Base-by-base conservation (phyloP, 2,888 invertebrate species). In the Shargacucullia verbasci region DNA sequence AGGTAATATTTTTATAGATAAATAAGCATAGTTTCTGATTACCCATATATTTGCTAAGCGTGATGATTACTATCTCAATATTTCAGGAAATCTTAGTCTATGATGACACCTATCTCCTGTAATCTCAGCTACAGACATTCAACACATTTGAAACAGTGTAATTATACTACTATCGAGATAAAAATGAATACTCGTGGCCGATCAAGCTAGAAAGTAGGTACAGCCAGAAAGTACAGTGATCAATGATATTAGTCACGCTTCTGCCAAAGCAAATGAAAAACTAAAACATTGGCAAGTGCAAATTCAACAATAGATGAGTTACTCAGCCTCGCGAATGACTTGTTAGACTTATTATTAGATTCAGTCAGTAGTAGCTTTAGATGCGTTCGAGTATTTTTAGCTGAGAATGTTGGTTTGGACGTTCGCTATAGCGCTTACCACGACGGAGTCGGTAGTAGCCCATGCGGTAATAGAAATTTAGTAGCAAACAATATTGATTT, bases 321-420 rank as follows among this genome's bases (percentile, higher is more conserved):
- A 75, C 77, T 77, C 78, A 77, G 69, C 71, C 62, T 69, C 64
- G 59, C 73, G 72, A 78, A 78, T 77, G 77, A 77, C 78, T 78
- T 77, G 77, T 78, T 77, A 70, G 53, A 76, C 58, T 61, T 77
- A 77, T 75, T 72, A 73, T 78, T 77, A 77, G 77, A 77, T 59
- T 56, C 61, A 64, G 66, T 63, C 59, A 66, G 76, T 78, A 58
- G 76, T 75, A 62, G 76, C 76, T 75, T 77, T 77, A 64, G 73
- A 75, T 77, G 78, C 76, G 78, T 78, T 77, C 69, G 57, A 60
- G 49, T 77, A 77, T 77, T 78, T 78, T 71, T 78, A 77, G 76
- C 66, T 75, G 54, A 72, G 76, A 76, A 76, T 74, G 72, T 65
- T 76, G 34, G 70, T 76, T 73, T 73, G 70, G 77, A 72, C 70